These are phyloP conservation scores for Rhinoraja longicauda DNA, from an alignment of 2,797 vertebrate genomes.

Conservation along the genomic window DNA sequence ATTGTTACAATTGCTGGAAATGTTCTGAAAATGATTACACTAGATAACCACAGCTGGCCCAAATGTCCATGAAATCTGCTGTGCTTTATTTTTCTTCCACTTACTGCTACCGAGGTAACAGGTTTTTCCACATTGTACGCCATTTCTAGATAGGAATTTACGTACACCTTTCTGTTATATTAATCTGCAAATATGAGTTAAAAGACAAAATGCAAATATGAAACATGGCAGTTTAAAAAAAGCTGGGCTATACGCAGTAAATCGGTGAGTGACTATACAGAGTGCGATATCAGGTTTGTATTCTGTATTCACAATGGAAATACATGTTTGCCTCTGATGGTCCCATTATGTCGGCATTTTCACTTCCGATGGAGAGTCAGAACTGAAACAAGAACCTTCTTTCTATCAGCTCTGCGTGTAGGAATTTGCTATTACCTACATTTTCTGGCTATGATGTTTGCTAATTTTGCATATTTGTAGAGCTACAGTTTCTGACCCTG, in stretches of 20 bases:
- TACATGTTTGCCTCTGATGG: not conserved
- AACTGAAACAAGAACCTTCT: not conserved
- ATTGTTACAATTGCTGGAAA: slow-evolving; percentile 14
- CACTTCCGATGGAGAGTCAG: not conserved
- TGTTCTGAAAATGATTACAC: slow-evolving; percentile 23
- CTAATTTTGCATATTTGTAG: not conserved
- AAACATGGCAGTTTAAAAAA: not conserved
- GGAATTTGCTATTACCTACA: not conserved
- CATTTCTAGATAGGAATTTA: not conserved
- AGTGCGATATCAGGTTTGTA: not conserved
- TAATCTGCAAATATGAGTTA: not conserved
- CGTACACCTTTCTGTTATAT: not conserved
- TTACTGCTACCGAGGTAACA: not conserved
- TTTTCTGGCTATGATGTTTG: not conserved
- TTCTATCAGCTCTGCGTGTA: not conserved
- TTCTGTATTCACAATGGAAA: slow-evolving; percentile 1
- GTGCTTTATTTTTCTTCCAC: not conserved
- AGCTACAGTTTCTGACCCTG: not conserved
- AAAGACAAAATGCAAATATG: not conserved
- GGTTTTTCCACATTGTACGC: not conserved
- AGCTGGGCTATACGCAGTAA: not conserved
- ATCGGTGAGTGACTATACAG: not conserved
- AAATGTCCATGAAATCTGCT: slow-evolving; percentile 32
- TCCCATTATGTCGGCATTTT: not conserved
- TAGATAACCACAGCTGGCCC: slow-evolving; percentile 1